Conservation (phyloP, 2,888 invertebrate genomes). For the Pimpla rufipes region DNA sequence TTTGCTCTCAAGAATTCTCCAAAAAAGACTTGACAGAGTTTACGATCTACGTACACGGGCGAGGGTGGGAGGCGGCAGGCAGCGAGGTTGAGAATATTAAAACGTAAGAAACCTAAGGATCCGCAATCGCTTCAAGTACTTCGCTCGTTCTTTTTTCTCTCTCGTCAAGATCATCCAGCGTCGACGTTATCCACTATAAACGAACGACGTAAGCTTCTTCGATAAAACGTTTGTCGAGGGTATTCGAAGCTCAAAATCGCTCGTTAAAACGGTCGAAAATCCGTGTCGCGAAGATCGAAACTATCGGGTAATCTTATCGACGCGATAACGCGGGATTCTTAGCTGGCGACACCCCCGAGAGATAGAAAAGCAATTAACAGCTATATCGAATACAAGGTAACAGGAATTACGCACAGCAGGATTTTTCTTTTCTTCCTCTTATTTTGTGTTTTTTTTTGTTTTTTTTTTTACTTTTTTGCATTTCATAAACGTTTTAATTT, state of each 20-base stretch:
- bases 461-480: constrained; percentile 67
- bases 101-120: constrained; percentile 60
- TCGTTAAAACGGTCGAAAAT: constrained; percentile 9
- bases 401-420: constrained; percentile 35
- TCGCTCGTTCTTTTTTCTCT: constrained; percentile 25
- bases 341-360: background rate
- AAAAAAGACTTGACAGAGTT: constrained; percentile 51
- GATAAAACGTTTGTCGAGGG: background rate
- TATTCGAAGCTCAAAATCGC: constrained; percentile 9
- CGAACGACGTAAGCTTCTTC: constrained; percentile 5
- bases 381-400: constrained; percentile 41
- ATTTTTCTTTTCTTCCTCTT: constrained; percentile 52
- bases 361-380: constrained; percentile 8
- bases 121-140: constrained; percentile 33
- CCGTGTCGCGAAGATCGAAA: constrained; percentile 20
- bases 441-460: constrained; percentile 67
- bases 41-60: constrained; percentile 64
- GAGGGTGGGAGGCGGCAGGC: constrained; percentile 57
- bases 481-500: constrained; percentile 49
- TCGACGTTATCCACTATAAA: constrained; percentile 6
- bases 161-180: constrained; percentile 2
- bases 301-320: constrained; percentile 32
- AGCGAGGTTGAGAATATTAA: constrained; percentile 56
- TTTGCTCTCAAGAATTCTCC: constrained; percentile 62
- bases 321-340: constrained; percentile 11